These are phyloP conservation scores for Antennarius maculatus DNA, from an alignment of 2,797 vertebrate genomes.

Conservation along the genomic window DNA sequence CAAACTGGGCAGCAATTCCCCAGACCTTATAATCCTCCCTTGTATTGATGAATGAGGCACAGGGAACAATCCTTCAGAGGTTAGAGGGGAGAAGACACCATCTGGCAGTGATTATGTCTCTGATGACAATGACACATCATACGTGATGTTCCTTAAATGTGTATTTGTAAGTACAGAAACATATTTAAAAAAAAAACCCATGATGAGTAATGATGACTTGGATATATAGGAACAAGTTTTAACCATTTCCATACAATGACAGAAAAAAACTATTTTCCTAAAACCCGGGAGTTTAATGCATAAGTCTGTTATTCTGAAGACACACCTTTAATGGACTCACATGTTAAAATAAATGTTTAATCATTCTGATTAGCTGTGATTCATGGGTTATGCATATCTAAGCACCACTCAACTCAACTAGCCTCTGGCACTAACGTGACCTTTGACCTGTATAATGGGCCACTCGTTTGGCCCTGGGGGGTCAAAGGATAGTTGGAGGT, in stretches of 20 bases:
- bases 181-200: neutral
- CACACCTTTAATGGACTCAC: neutral
- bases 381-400: slow-evolving; percentile 67
- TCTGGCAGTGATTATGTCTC: slow-evolving; percentile 79
- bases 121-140: slow-evolving; percentile 57
- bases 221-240: neutral
- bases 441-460: slow-evolving; percentile 72
- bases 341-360: slow-evolving; percentile 27
- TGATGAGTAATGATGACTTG: neutral
- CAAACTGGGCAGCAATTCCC: slow-evolving; percentile 55
- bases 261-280: neutral
- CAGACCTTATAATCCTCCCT: slow-evolving; percentile 62
- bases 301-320: neutral
- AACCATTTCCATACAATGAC: neutral
- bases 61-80: slow-evolving; percentile 64
- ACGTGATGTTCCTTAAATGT: slow-evolving; percentile 24
- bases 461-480: slow-evolving; percentile 58
- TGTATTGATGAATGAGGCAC: slow-evolving; percentile 39
- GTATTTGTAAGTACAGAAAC: slow-evolving; percentile 8
- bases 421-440: slow-evolving; percentile 70
- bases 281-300: neutral
- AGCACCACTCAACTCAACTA: slow-evolving; percentile 61
- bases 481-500: slow-evolving; percentile 61
- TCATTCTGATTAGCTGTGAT: slow-evolving; percentile 48
- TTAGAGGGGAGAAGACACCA: slow-evolving; percentile 66